These are phyloP conservation scores for Argentina silus DNA, from an alignment of 2,797 vertebrate species.

Conservation along the genomic window DNA sequence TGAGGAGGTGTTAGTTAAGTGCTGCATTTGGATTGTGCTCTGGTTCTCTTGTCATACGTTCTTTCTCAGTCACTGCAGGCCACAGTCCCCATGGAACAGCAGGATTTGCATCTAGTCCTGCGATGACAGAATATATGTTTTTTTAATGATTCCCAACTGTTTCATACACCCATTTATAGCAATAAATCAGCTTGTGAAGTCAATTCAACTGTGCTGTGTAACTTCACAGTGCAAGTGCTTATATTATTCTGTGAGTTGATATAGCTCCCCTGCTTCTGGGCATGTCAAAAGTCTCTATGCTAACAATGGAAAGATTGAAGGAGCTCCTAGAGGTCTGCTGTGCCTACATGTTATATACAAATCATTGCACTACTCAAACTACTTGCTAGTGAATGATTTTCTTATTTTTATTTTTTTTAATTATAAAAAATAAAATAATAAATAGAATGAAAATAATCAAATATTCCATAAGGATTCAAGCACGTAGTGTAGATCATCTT, in stretches of 20 bases:
- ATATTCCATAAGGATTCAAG: not conserved
- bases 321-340: conserved; percentile 25
- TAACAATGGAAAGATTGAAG: conserved; percentile 34
- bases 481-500: not conserved
- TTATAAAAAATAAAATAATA: conserved; percentile 9
- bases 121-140: conserved; percentile 12
- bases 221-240: conserved; percentile 6
- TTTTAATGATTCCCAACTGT: conserved; percentile 14
- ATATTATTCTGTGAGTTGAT: conserved; percentile 32
- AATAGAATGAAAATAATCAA: not conserved
- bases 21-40: not conserved
- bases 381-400: conserved; percentile 13
- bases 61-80: not conserved
- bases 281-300: conserved; percentile 29
- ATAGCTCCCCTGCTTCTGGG: not conserved
- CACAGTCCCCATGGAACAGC: not conserved
- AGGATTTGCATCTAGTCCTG: conserved; percentile 6
- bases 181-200: not conserved
- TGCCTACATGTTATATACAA: conserved; percentile 30
- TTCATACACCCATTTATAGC: not conserved
- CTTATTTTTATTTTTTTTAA: no score
- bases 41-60: not conserved
- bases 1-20: not conserved
- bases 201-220: conserved; percentile 22
- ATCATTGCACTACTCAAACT: conserved; percentile 7